These are phyloP conservation scores for Bicyclus anynana DNA, from an alignment of 1,140 invertebrate genomes.

Conservation along the genomic window DNA sequence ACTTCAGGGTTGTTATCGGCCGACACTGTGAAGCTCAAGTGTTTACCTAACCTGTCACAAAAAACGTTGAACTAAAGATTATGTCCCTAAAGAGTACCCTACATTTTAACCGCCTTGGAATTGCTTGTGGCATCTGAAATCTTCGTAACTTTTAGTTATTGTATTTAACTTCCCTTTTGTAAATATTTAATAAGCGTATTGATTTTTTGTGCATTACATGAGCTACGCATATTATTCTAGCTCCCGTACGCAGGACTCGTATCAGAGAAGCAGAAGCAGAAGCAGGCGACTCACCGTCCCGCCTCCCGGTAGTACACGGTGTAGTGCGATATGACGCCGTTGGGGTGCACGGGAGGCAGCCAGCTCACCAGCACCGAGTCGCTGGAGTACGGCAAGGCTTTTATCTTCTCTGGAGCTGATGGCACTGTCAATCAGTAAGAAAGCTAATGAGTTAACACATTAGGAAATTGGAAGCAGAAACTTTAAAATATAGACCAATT, in stretches of 20 bases:
- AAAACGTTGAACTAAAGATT: constrained; percentile 25
- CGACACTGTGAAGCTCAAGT: constrained; percentile 68
- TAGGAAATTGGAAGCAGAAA: too few species aligned
- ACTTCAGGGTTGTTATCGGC: constrained; percentile 58
- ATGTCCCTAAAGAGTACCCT: neutral
- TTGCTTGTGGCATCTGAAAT: too few species aligned
- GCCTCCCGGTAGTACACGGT: constrained; percentile 85
- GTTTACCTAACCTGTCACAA: constrained; percentile 63
- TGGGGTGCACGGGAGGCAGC: constrained; percentile 84
- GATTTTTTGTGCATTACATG: too few species aligned
- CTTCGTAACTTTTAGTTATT: too few species aligned
- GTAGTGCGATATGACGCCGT: constrained; percentile 86
- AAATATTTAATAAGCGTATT: too few species aligned
- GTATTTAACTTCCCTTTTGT: too few species aligned
- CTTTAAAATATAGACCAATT: too few species aligned
- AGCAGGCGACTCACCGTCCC: constrained; percentile 75
- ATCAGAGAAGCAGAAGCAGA: neutral
- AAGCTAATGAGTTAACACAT: neutral
- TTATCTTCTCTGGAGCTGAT: constrained; percentile 86
- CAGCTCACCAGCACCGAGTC: constrained; percentile 87
- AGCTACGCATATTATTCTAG: too few species aligned
- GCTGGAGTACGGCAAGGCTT: constrained; percentile 82
- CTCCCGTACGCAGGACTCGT: too few species aligned
- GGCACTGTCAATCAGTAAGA: constrained; percentile 80
- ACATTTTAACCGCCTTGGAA: too few species aligned